These are phyloP conservation scores for Neotoma lepida DNA, from an alignment of 2,113 vertebrate genomes.

Conservation along the genomic window DNA sequence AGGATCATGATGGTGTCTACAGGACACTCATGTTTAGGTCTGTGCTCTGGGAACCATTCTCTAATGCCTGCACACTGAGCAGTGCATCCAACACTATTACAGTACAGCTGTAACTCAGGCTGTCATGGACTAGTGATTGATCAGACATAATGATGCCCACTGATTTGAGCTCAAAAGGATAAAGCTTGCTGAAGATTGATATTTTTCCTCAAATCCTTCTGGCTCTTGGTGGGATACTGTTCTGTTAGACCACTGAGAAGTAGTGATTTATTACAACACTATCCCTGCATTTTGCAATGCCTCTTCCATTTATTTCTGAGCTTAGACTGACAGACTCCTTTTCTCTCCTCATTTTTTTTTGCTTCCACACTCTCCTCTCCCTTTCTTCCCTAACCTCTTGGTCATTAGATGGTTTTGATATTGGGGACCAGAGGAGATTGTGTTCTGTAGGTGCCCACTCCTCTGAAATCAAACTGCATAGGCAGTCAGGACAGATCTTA, in stretches of 20 bases:
- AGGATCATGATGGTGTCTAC: neutral
- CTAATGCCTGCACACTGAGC: no score
- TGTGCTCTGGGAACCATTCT: neutral
- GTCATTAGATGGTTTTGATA: neutral
- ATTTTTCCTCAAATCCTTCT: neutral
- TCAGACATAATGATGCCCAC: neutral
- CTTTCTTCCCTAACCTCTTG: neutral
- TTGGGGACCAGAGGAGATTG: neutral
- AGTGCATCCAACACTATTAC: neutral
- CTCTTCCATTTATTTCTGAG: slow-evolving; percentile 46
- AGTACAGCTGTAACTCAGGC: neutral
- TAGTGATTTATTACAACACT: slow-evolving; percentile 9
- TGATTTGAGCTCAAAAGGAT: slow-evolving; percentile 12
- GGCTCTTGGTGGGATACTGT: neutral
- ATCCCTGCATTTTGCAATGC: neutral
- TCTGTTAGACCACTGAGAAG: neutral
- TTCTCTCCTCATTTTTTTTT: slow-evolving; percentile 12
- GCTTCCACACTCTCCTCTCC: neutral
- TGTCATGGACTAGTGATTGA: neutral
- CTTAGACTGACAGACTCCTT: neutral
- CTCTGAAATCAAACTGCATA: slow-evolving; percentile 28
- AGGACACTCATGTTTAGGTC: neutral
- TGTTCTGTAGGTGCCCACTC: neutral
- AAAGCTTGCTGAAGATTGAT: neutral
- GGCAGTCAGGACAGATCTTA: neutral